These are phyloP conservation scores for Neogale vison DNA, from an alignment of 2,113 vertebrate species.

Conservation along the genomic window DNA sequence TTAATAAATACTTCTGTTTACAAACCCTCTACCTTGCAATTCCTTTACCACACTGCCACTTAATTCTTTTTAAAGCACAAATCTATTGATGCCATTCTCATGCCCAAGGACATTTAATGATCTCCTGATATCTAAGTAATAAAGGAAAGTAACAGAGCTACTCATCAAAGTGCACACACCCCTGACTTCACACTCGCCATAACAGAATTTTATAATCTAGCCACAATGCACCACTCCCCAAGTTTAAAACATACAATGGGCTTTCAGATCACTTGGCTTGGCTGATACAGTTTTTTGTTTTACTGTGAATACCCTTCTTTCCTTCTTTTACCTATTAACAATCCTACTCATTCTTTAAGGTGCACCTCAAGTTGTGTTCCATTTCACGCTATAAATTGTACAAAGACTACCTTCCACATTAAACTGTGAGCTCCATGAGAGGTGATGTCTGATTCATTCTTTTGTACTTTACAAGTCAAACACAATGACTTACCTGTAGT, in stretches of 20 bases:
- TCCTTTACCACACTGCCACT: conserved; percentile 40
- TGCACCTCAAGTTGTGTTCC: background rate
- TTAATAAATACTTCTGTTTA: conserved; percentile 51
- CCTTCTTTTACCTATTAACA: background rate
- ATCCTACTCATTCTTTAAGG: background rate
- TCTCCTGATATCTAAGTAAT: background rate
- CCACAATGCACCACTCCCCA: background rate
- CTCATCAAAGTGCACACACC: background rate
- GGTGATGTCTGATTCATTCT: background rate
- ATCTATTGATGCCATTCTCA: conserved; percentile 28
- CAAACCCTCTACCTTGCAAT: background rate
- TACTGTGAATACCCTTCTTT: background rate
- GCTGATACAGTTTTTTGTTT: background rate
- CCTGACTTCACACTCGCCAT: background rate
- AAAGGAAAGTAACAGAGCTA: background rate
- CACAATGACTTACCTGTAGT: background rate
- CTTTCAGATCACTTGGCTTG: background rate
- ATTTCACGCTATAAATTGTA: background rate
- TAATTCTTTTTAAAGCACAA: conserved; percentile 52
- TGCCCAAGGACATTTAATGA: background rate
- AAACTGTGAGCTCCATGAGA: conserved; percentile 12
- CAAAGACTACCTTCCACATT: background rate
- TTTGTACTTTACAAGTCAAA: background rate
- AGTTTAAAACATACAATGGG: background rate
- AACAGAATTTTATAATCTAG: background rate